phyloP scores from a whole-genome alignment of 2,113 vertebrate genomes.

The Bubo bubo region DNA sequence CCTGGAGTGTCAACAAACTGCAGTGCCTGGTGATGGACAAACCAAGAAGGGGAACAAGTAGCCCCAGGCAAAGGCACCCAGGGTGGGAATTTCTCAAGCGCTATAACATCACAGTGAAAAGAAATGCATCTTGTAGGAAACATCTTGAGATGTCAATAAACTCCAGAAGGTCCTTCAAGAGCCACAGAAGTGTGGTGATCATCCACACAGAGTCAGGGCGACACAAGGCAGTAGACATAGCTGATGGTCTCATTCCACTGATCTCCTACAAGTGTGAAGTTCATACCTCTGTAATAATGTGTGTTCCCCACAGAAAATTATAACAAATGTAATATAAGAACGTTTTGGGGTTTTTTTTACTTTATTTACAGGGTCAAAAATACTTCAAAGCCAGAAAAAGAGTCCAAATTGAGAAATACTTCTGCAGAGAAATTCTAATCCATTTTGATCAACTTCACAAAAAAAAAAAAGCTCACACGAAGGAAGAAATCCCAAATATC shows the following conservation, averaged over 20 bases:
- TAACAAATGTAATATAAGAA: neutral
- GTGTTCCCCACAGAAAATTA: neutral
- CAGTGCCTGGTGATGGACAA: neutral
- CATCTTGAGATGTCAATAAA: neutral
- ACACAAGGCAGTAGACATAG: neutral
- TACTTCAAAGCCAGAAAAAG: neutral
- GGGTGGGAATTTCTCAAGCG: neutral
- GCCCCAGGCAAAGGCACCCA: neutral
- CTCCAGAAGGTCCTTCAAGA: neutral
- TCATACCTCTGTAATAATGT: neutral
- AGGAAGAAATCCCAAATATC: neutral
- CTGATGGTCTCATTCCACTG: neutral
- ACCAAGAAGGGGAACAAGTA: neutral
- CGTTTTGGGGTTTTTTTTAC: neutral
- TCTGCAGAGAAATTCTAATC: neutral
- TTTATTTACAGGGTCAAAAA: neutral
- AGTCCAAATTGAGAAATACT: neutral
- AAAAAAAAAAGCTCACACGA: neutral
- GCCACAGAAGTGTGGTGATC: too few relatives aligned
- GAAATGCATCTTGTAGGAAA: neutral
- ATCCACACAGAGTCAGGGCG: neutral
- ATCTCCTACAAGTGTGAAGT: neutral
- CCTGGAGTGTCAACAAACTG: neutral
- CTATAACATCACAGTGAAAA: neutral
- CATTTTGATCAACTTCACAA: neutral